phyloP scores from a whole-genome alignment of 2,888 invertebrate genomes.

The Helleia helle region DNA sequence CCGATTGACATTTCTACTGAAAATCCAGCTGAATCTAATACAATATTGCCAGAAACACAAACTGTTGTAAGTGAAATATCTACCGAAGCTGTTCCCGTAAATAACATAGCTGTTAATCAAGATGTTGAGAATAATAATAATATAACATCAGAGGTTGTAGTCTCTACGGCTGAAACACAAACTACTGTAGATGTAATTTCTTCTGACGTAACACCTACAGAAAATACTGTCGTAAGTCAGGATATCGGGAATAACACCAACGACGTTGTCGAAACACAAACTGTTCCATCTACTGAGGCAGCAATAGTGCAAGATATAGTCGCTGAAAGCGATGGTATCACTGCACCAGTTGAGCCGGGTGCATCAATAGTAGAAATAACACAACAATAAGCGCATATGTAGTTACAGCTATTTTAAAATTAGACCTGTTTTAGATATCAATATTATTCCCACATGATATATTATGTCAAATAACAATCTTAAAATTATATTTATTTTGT shows the following conservation, averaged over 20 bases:
- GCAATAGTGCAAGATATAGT: slow-evolving; percentile 11
- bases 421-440: not conserved
- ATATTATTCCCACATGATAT: too few relatives aligned
- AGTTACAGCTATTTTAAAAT: too few relatives aligned
- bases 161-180: not conserved
- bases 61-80: not conserved
- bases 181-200: not conserved
- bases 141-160: not conserved
- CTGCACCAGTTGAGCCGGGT: slow-evolving; percentile 37
- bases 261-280: not conserved
- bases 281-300: not conserved
- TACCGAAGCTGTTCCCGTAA: not conserved
- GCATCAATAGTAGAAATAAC: slow-evolving; percentile 47
- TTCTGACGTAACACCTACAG: slow-evolving; percentile 1
- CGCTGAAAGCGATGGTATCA: slow-evolving; percentile 16
- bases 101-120: not conserved
- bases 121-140: slow-evolving; percentile 7
- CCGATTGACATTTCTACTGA: not conserved
- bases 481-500: slow-evolving; percentile 1
- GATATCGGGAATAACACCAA: slow-evolving; percentile 8
- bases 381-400: slow-evolving; percentile 29
- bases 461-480: too few relatives aligned
- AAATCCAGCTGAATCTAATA: not conserved
- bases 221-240: slow-evolving; percentile 2
- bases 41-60: not conserved